These are phyloP conservation scores for Dendroctonus ponderosae DNA, from an alignment of 1,140 invertebrate species.

Conservation along the genomic window DNA sequence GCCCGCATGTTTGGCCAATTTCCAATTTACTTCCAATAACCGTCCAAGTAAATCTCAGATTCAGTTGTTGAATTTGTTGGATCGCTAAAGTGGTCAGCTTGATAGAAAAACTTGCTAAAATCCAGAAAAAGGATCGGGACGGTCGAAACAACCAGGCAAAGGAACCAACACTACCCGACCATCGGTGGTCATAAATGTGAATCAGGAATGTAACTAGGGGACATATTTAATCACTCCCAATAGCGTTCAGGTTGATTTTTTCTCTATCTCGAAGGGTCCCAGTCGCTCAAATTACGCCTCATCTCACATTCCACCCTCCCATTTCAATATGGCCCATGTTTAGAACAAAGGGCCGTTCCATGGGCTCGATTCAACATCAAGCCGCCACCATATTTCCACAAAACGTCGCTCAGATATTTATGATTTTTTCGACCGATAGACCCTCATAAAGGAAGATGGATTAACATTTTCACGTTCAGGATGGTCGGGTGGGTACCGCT, in stretches of 20 bases:
- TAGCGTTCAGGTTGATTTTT: slow-evolving; percentile 15
- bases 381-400: slow-evolving; percentile 18
- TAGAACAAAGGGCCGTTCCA: slow-evolving; percentile 22
- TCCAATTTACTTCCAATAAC: too few relatives aligned
- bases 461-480: slow-evolving; percentile 30
- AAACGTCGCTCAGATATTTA: slow-evolving; percentile 32
- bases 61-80: too few relatives aligned
- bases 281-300: slow-evolving; percentile 14
- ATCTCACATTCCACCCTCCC: slow-evolving; percentile 25
- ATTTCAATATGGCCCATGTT: slow-evolving; percentile 22
- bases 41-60: too few relatives aligned
- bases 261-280: not conserved
- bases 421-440: slow-evolving; percentile 19
- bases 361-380: slow-evolving; percentile 4
- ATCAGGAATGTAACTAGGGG: not conserved
- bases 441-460: slow-evolving; percentile 29
- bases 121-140: too few relatives aligned
- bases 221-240: slow-evolving; percentile 21
- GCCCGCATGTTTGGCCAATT: too few relatives aligned
- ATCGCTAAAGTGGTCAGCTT: too few relatives aligned
- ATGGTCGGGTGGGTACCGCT: slow-evolving; percentile 17
- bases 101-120: too few relatives aligned
- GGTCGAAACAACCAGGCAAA: too few relatives aligned
- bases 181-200: too few relatives aligned
- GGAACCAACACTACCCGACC: too few relatives aligned